phyloP scores from a whole-genome alignment of 2,113 vertebrate genomes.

The Sapajus apella region DNA sequence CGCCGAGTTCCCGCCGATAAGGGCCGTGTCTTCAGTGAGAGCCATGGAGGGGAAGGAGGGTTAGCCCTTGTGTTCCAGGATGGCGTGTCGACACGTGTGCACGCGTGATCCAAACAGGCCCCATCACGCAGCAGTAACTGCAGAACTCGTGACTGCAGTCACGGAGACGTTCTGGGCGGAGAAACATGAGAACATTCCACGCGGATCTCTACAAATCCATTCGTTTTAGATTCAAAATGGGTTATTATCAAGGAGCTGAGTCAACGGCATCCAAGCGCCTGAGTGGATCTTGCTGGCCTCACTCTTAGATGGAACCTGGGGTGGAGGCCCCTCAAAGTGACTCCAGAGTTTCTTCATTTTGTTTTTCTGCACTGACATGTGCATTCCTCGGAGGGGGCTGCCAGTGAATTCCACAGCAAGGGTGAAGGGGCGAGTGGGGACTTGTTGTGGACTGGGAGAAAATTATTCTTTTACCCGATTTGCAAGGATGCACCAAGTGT shows the following conservation, averaged over 20 bases:
- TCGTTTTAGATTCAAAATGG: neutral
- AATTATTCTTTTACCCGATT: neutral
- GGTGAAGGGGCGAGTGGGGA: accelerated
- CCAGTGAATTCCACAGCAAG: neutral
- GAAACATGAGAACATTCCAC: accelerated
- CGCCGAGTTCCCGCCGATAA: accelerated
- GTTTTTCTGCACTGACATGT: accelerated
- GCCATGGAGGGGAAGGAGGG: neutral
- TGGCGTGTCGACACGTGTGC: accelerated
- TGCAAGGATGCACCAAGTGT: neutral
- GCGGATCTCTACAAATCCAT: accelerated
- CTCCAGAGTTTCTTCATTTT: accelerated
- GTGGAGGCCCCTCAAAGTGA: accelerated
- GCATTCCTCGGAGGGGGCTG: accelerated
- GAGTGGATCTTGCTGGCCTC: accelerated
- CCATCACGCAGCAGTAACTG: accelerated
- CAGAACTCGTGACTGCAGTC: neutral
- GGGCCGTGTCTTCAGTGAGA: neutral
- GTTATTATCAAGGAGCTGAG: accelerated
- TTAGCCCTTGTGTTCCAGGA: accelerated
- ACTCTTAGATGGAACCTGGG: accelerated
- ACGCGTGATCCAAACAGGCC: accelerated
- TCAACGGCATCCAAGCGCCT: accelerated
- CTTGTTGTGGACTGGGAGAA: neutral
- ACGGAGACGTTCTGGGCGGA: neutral